Base-by-base conservation (phyloP, 2,113 vertebrate species). In the Poicephalus meyeri region DNA sequence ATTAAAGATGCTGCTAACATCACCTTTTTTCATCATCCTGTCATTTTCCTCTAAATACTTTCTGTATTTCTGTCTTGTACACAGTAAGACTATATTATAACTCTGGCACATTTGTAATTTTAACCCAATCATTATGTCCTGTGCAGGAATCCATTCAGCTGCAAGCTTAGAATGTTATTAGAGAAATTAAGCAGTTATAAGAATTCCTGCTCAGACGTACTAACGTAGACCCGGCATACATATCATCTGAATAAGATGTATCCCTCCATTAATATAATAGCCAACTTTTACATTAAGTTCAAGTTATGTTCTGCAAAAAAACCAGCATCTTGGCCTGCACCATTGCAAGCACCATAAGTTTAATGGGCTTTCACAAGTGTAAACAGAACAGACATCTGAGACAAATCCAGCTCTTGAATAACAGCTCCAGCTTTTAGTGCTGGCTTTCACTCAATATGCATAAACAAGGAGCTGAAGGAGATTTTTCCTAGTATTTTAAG, bases 371-470 rank as follows among this genome's bases (percentile, higher is more conserved):
- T 63, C 84, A 92, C 39, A 79, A 61, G 29, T 84, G 56, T 87
- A 86, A 93, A 87, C 56, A 87, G 63, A 79, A 94, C 31, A 89
- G 89, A 79, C 19, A 46, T 69, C 66, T 94, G 94, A 74, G 84
- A 46, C 41, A 73, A 80, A 91, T 95, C 74, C 91, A 94, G 66
- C 28, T 79, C 56, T 65, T 18, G 65, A 92, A 87, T 76, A 95
- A 91, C 76, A 86, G 79, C 24, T 82, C 78, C 73, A 72, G 87
- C 66, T 84, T 89, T 82, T 53, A 82, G 56, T 21, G 11, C n/a
- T 96, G 91, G 93, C 89, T 91, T 80, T 93, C 31, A 82, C 58
- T 78, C 94, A 94, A 23, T 33, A 26, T n/a, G 78, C 52, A 91
- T 92, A 91, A 97, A 79, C 1, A 5, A n/a, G 33, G 42, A 39